Evolutionary conservation across 1,140 invertebrate species (phyloP), one percentile per base, ranked within the genome.

Genomic region (Bombus confusus): DNA sequence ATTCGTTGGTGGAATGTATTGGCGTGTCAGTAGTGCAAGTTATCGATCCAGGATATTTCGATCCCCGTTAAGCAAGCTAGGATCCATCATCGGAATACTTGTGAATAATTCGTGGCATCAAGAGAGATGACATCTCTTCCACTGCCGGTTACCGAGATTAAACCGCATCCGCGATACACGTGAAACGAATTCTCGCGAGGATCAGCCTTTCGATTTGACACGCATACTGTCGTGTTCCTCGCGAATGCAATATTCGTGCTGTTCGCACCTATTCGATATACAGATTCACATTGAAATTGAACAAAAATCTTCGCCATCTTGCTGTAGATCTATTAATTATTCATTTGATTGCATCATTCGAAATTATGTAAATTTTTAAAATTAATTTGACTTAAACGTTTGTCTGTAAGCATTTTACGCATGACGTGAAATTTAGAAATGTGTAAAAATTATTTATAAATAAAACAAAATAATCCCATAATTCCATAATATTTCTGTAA

Each of bases 151-250:
- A 86, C 80, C 87, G 87, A 89, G 85, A 87, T 90, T 90, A 87
- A 87, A 89, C 85, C 85, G 68, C 77, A 80, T 76, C 69, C 62
- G 25, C n/a, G 85, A 39, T 47, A 69, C 72, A 52, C 62, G 80
- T 57, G 87, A 89, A 90, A 89, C 87, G 87, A 90, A 90, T 78
- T 68, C 88, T 84, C 87, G 76, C 80, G 87, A 81, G 87, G 76
- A 87, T 88, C 80, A 73, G 39, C 64, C 62, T 81, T 71, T 80
- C 87, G 68, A 88, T 86, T 89, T 84, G 66, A 77, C 71, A 83
- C 77, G 87, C 66, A 68, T 64, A 71, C 76, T 71, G 57, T 80
- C 75, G 87, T 52, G 62, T 73, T 83, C 75, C 74, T n/a, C 52
- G 71, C 57, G 72, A 80, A 88, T 47, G 79, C 1, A 80, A 88